Base-by-base conservation (phyloP, 2,113 vertebrate species). In the Harpagus bidentatus region DNA sequence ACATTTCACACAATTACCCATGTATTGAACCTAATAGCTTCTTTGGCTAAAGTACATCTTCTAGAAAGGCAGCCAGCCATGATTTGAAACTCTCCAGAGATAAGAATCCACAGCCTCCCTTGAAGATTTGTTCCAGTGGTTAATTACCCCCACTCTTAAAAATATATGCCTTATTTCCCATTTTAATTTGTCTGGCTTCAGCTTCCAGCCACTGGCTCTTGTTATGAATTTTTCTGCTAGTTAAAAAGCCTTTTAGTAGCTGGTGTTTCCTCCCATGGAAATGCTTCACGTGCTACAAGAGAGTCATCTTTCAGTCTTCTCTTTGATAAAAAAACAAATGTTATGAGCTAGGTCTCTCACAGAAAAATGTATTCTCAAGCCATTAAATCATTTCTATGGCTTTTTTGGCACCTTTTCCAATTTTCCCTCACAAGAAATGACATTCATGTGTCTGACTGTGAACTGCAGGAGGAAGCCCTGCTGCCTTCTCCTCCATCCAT, bases 1-100 rank as follows among this genome's bases (percentile, higher is more conserved):
- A 86, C 94, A 91, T 96, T 90, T 96, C 91, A 94, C 62, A 69
- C 95, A 90, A 90, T 97, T 95, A 94, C 82, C 84, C 84, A 89
- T 52, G 82, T 77, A 82, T 85, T 88, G 94, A 97, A 91, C 93
- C 78, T 96, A 97, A 96, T 86, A 91, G 95, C 50, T 67, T 96
- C 89, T 88, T 81, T 90, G 88, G 93, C 87, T 77, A 78, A 95
- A 94, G 94, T 48, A 90, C 78, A 11, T 89, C 78, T 92, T 91
- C 84, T 59, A 90, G 82, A 95, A 94, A 93, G 59, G 84, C 87
- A 97, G 77, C 66, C 93, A 96, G 58, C 53, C 96, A 90, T 81
- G 81, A 73, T 88, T 58, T 73, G 78, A 96, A 97, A 82, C 38
- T 82, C 91, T 81, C 34, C n/a, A 86, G 95, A 93, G 94, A 59